A percentile compares a stretch with the other conserved stretches of the same genome.
phyloP scores from a whole-genome alignment of 2,888 invertebrate genomes.

The Scrobipalpa atriplicella region DNA sequence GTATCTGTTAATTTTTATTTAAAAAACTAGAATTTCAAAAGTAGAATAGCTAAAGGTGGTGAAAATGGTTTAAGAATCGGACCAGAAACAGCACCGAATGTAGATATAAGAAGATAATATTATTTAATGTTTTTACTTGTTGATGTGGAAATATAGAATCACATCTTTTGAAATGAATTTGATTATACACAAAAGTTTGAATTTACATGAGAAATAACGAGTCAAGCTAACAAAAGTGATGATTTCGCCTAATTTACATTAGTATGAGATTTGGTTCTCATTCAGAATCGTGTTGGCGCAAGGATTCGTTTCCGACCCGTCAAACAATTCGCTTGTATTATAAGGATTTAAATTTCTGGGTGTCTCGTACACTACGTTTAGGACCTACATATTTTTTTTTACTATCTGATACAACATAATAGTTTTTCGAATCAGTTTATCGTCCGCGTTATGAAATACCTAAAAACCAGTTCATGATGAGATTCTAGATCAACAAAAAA shows the following conservation, averaged over 20 bases:
- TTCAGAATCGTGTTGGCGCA: slow-evolving; percentile 59
- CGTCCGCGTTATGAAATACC: too few relatives aligned
- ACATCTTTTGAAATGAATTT: not conserved
- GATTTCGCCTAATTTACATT: slow-evolving; percentile 66
- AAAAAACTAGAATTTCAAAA: too few relatives aligned
- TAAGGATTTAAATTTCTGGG: slow-evolving; percentile 28
- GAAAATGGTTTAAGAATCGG: too few relatives aligned
- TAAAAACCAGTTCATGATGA: not conserved
- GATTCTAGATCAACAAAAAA: not conserved
- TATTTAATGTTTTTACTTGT: too few relatives aligned
- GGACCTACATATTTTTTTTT: too few relatives aligned
- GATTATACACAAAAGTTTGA: not conserved
- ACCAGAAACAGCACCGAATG: too few relatives aligned
- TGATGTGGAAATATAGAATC: too few relatives aligned
- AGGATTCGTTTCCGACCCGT: slow-evolving; percentile 69
- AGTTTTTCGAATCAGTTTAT: too few relatives aligned
- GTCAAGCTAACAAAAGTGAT: not conserved
- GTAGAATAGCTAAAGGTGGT: too few relatives aligned
- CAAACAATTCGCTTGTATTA: slow-evolving; percentile 56
- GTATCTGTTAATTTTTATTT: too few relatives aligned
- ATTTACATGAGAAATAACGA: not conserved
- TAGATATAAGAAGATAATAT: too few relatives aligned
- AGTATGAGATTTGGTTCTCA: slow-evolving; percentile 69
- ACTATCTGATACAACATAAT: too few relatives aligned
- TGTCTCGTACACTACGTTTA: not conserved